phyloP scores from a whole-genome alignment of 2,113 vertebrate species.

The Cephalopholis sonnerati region DNA sequence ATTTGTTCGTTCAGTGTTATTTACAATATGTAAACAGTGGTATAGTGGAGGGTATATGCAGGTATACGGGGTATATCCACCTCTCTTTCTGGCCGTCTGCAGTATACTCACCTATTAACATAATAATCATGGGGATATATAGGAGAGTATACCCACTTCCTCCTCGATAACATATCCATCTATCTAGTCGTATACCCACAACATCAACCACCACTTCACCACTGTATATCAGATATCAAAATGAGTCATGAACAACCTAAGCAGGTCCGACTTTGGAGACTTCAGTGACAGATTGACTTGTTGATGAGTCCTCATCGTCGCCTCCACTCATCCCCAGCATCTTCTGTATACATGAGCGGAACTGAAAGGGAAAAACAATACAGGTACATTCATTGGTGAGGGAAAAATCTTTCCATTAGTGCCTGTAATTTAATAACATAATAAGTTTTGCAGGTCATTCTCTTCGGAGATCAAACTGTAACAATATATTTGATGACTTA shows the following conservation, averaged over 20 bases:
- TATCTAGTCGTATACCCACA: no score
- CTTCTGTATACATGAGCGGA: slow-evolving; percentile 73
- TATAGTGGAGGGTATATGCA: no score
- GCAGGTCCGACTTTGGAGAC: slow-evolving; percentile 82
- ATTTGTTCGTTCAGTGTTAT: slow-evolving; percentile 20
- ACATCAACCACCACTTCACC: no score
- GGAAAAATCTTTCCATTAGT: background rate
- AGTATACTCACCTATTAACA: no score
- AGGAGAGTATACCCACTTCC: no score
- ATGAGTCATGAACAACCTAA: slow-evolving; percentile 27
- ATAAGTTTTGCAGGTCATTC: background rate
- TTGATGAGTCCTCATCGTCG: slow-evolving; percentile 80
- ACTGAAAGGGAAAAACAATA: slow-evolving; percentile 58
- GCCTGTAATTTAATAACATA: background rate
- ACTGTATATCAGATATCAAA: slow-evolving; percentile 13
- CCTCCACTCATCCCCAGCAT: slow-evolving; percentile 80
- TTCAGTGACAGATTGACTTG: slow-evolving; percentile 81
- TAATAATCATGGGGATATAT: no score
- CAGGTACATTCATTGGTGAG: background rate
- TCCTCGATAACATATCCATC: no score
- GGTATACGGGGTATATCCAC: no score
- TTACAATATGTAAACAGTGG: slow-evolving; percentile 21
- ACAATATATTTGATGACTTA: background rate
- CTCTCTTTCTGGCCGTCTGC: no score
- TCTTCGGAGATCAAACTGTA: background rate